Evolutionary conservation across 53 echinoderm and acorn worm species (phyloP).

Genomic region (Echinarachnius parma): DNA sequence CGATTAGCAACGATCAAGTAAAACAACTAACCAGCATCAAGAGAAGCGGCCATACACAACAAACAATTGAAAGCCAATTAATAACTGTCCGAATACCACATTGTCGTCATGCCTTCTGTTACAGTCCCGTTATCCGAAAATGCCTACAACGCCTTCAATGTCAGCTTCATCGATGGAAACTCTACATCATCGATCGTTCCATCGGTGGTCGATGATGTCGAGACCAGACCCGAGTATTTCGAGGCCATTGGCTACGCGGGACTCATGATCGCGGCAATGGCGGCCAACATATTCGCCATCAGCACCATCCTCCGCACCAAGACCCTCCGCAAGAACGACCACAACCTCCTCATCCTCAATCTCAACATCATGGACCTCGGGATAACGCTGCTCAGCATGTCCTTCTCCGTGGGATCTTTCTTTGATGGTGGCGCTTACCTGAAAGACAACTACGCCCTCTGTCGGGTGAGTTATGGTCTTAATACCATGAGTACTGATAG

Average conservation of each 20-base stretch:
- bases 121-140: no score
- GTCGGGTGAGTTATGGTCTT: constrained; percentile 13
- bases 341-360: constrained; percentile 7
- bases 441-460: constrained; percentile 2
- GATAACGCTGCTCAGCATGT: constrained; percentile 10
- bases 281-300: constrained; percentile 3
- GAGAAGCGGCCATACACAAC: no score
- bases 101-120: no score
- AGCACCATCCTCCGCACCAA: background rate
- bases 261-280: background rate
- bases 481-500: no score
- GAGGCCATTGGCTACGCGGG: background rate
- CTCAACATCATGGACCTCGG: constrained; percentile 7
- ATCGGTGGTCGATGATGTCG: background rate
- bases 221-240: background rate
- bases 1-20: no score
- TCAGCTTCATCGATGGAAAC: no score
- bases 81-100: no score
- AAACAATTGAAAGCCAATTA: no score
- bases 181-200: background rate
- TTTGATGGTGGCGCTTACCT: background rate
- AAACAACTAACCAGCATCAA: no score
- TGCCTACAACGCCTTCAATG: no score
- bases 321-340: background rate
- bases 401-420: constrained; percentile 12